Conservation (phyloP, 2,888 invertebrate species). For the Tetrapedia diversipes region DNA sequence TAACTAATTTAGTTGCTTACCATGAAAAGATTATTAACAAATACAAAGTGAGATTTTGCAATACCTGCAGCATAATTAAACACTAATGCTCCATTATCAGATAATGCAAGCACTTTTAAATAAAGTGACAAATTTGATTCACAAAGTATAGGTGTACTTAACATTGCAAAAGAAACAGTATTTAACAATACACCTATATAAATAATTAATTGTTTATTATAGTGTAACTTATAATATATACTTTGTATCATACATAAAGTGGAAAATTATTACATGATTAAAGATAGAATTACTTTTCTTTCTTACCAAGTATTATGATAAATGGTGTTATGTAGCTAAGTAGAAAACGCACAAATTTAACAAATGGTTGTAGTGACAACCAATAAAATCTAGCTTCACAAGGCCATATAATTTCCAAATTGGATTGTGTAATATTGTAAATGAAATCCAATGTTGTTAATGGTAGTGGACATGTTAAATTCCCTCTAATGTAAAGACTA, state of each 20-base stretch:
- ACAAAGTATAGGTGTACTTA: conserved; percentile 75
- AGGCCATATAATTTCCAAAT: conserved; percentile 75
- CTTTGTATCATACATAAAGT: background rate
- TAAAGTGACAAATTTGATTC: conserved; percentile 79
- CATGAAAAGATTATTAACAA: conserved; percentile 77
- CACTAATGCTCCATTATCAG: conserved; percentile 79
- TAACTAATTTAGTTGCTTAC: conserved; percentile 63
- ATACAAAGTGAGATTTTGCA: conserved; percentile 72
- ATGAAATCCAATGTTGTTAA: conserved; percentile 74
- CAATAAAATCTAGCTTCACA: conserved; percentile 79
- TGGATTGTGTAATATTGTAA: conserved; percentile 66
- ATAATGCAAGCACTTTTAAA: conserved; percentile 78
- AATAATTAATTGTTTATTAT: conserved; percentile 21
- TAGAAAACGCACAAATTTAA: conserved; percentile 74
- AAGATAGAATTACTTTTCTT: background rate
- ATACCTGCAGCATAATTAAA: conserved; percentile 79
- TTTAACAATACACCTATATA: conserved; percentile 77
- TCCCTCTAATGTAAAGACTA: conserved; percentile 35
- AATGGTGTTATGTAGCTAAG: conserved; percentile 77
- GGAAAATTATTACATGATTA: background rate
- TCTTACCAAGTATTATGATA: conserved; percentile 78
- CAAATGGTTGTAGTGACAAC: conserved; percentile 74
- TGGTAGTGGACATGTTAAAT: conserved; percentile 66
- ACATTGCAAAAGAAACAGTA: conserved; percentile 77
- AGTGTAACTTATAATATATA: background rate